Evolutionary conservation across 2,888 invertebrate genomes (phyloP).

Genomic region (Cantharis nigra): DNA sequence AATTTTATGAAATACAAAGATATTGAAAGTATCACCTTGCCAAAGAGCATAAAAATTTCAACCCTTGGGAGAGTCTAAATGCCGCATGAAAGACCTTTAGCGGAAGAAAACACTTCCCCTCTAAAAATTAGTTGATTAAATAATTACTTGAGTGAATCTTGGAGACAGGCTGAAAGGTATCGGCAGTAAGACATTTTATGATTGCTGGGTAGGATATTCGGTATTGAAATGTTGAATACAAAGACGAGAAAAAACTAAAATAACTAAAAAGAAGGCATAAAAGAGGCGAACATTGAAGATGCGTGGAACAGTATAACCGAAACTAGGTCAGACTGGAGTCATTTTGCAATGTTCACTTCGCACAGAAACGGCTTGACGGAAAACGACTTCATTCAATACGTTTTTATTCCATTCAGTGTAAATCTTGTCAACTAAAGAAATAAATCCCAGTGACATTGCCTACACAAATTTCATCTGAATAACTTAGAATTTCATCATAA

Average conservation of each 20-base stretch:
- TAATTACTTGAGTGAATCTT: not conserved
- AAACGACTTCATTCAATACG: not conserved
- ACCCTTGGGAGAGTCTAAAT: not conserved
- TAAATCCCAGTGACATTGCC: not conserved
- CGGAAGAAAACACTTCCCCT: not conserved
- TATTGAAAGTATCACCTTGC: not conserved
- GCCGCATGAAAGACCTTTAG: not conserved
- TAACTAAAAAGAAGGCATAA: no score
- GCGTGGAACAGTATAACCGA: not conserved
- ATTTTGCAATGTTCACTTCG: not conserved
- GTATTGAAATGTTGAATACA: not conserved
- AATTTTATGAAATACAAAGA: not conserved
- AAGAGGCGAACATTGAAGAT: not conserved
- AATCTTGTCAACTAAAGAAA: not conserved
- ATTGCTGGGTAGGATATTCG: not conserved
- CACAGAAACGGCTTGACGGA: not conserved
- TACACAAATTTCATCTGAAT: not conserved
- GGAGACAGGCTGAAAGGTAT: not conserved
- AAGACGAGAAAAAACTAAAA: not conserved
- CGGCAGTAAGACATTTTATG: not conserved
- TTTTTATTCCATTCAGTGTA: not conserved
- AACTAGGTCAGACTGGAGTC: not conserved
- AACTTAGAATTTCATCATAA: not conserved
- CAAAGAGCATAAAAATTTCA: not conserved
- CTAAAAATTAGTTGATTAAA: not conserved